Evolutionary conservation across 1,140 invertebrate species (phyloP).

Genomic region (Teleogryllus occipitalis): DNA sequence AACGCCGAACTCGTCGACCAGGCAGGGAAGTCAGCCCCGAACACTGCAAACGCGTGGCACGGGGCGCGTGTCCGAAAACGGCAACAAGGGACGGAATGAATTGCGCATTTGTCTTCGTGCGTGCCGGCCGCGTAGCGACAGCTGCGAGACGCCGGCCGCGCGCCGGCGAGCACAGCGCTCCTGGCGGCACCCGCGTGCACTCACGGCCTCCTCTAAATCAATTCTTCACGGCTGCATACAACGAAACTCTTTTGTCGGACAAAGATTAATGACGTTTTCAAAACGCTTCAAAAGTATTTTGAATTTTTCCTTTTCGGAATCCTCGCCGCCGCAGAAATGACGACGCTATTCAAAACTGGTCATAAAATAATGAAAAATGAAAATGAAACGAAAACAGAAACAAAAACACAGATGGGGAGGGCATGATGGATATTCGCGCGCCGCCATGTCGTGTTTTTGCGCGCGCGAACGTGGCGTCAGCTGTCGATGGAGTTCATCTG

Average conservation of each 20-base stretch:
- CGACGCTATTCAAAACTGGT: not conserved
- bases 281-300: not conserved
- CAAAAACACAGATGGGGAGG: not conserved
- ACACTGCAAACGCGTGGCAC: too few species aligned
- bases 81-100: too few species aligned
- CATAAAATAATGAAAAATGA: not conserved
- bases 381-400: not conserved
- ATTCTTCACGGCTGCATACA: too few species aligned
- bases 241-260: not conserved
- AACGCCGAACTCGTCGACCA: too few species aligned
- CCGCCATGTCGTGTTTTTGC: not conserved
- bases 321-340: not conserved
- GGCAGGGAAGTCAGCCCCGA: too few species aligned
- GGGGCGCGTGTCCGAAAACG: too few species aligned
- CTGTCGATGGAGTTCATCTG: not conserved
- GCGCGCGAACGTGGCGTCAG: not conserved
- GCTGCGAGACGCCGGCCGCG: too few species aligned
- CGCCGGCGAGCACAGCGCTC: too few species aligned
- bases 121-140: too few species aligned
- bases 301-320: not conserved
- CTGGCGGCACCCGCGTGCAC: too few species aligned
- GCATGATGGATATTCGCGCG: not conserved
- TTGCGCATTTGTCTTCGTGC: too few species aligned
- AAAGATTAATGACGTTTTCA: constrained; percentile 1
- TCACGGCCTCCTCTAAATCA: too few species aligned